These are phyloP conservation scores for Minunthozetes semirufus DNA, from an alignment of 2,888 invertebrate species.

Conservation along the genomic window DNA sequence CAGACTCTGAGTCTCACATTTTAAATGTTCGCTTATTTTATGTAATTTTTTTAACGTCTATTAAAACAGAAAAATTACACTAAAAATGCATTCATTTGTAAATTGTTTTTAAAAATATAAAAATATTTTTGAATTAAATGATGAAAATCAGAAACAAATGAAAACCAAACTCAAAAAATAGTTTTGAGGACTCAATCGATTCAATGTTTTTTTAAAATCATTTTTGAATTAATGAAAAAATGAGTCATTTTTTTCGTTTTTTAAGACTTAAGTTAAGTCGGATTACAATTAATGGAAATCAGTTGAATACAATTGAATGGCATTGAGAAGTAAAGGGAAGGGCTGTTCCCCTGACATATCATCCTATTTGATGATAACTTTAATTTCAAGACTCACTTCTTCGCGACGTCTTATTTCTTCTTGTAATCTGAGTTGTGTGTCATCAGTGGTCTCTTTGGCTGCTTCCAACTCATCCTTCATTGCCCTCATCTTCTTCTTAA, in stretches of 20 bases:
- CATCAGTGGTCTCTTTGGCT: slow-evolving; percentile 95
- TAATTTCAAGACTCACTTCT: slow-evolving; percentile 68
- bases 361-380: background rate
- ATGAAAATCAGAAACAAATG: background rate
- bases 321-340: background rate
- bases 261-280: background rate
- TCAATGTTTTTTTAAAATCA: no score
- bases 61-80: background rate
- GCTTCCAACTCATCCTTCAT: slow-evolving; percentile 98
- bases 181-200: background rate
- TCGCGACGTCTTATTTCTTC: slow-evolving; percentile 92
- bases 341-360: slow-evolving; percentile 4
- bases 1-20: no score
- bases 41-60: no score
- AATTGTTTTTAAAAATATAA: background rate
- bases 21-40: no score
- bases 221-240: no score
- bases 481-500: slow-evolving; percentile 99
- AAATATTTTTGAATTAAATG: background rate
- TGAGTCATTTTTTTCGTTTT: no score
- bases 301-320: background rate
- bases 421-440: slow-evolving; percentile 88
- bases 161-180: background rate
- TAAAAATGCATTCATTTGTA: background rate
- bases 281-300: background rate